Evolutionary conservation across 2,888 invertebrate genomes (phyloP).

Genomic region (Lycocerus yunnanus): DNA sequence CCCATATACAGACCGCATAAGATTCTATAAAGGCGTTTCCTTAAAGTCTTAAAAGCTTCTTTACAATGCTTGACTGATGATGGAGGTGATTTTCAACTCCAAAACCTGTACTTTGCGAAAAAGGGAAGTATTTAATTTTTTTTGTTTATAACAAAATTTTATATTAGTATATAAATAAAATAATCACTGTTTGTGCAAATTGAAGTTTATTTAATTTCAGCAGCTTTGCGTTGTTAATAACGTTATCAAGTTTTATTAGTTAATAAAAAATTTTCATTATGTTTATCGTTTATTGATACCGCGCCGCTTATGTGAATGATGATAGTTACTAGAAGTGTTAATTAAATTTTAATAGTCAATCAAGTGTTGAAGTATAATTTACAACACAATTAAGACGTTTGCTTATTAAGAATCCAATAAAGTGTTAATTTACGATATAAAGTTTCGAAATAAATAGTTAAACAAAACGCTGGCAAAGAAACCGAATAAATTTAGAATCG

Average conservation of each 20-base stretch:
- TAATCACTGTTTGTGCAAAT: not conserved
- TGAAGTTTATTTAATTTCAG: not conserved
- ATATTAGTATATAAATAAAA: not conserved
- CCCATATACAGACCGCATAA: not conserved
- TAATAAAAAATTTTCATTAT: not conserved
- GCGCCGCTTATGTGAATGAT: not conserved
- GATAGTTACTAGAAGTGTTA: not conserved
- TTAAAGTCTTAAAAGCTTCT: not conserved
- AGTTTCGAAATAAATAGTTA: not conserved
- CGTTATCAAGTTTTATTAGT: not conserved
- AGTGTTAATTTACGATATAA: not conserved
- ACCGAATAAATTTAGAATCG: conserved; percentile 19
- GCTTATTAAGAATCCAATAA: not conserved
- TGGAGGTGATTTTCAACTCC: not conserved
- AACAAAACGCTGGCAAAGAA: not conserved
- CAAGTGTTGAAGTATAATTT: not conserved
- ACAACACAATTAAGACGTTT: not conserved
- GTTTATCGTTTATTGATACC: not conserved
- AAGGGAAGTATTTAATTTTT: no score
- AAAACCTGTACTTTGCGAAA: not conserved
- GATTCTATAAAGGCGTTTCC: not conserved
- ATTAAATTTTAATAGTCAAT: not conserved
- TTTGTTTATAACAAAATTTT: no score
- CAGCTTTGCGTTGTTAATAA: not conserved
- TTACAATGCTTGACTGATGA: not conserved